These are phyloP conservation scores for Myotis findleyi DNA, from an alignment of 2,797 vertebrate species.

Conservation along the genomic window DNA sequence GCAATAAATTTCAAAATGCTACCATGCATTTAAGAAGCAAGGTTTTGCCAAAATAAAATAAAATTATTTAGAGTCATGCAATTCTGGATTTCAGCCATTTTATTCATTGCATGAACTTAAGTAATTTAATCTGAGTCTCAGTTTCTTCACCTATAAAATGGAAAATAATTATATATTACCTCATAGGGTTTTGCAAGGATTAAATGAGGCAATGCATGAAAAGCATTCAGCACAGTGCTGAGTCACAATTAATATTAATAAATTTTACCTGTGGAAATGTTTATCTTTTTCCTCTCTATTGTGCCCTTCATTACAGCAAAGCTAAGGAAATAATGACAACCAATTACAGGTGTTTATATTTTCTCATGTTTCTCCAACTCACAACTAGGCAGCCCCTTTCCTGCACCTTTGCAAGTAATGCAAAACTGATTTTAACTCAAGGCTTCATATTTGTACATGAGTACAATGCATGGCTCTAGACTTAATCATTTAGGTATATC, in stretches of 20 bases:
- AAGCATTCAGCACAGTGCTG: neutral
- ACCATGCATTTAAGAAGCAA: conserved; percentile 57
- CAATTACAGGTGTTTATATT: neutral
- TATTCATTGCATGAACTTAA: conserved; percentile 58
- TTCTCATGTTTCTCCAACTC: conserved; percentile 29
- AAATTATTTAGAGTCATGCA: conserved; percentile 44
- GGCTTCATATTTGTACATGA: conserved; percentile 17
- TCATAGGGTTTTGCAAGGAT: neutral
- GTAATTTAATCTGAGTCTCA: conserved; percentile 62
- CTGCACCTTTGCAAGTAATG: neutral
- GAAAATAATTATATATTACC: conserved; percentile 40
- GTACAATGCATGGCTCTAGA: neutral
- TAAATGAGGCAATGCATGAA: conserved; percentile 46
- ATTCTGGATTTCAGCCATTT: conserved; percentile 65
- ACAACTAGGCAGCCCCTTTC: neutral
- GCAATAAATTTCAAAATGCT: conserved; percentile 64
- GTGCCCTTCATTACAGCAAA: conserved; percentile 29
- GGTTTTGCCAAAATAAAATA: conserved; percentile 70
- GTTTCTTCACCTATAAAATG: conserved; percentile 65
- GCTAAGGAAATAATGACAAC: conserved; percentile 15
- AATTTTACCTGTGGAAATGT: neutral
- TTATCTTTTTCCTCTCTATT: conserved; percentile 42
- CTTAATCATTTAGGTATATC: conserved; percentile 5
- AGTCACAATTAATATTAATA: conserved; percentile 61
- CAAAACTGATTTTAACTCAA: conserved; percentile 25